Conservation (phyloP, 1,140 invertebrate species). For the Anastrepha ludens region DNA sequence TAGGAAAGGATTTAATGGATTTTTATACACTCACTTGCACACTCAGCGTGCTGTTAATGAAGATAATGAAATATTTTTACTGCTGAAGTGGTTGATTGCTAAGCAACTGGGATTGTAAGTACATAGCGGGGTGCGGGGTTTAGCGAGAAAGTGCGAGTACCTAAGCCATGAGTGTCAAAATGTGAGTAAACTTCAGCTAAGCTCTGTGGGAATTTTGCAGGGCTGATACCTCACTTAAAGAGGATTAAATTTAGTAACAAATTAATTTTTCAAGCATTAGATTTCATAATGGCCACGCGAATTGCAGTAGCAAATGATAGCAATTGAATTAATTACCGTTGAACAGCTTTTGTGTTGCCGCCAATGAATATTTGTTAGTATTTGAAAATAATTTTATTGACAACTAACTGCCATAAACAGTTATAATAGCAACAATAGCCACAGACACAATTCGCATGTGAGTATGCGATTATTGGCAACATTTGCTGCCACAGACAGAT, state of each 20-base stretch:
- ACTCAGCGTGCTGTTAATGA: neutral
- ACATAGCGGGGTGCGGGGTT: neutral
- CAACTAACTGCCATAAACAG: conserved; percentile 51
- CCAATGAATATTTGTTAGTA: conserved; percentile 26
- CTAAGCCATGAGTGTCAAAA: neutral
- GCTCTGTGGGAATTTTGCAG: conserved; percentile 23
- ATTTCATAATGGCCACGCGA: neutral
- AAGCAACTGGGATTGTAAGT: neutral
- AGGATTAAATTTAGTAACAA: neutral
- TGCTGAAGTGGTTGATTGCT: conserved; percentile 48
- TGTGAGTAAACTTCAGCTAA: conserved; percentile 6
- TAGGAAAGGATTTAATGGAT: conserved; percentile 44
- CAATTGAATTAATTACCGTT: neutral
- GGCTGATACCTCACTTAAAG: neutral
- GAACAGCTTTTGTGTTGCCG: neutral
- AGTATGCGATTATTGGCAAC: conserved; percentile 9
- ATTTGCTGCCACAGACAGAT: conserved; percentile 23
- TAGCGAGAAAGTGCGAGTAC: neutral
- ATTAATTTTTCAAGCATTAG: neutral
- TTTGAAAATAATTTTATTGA: conserved; percentile 52
- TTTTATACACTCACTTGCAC: neutral
- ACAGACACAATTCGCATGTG: neutral
- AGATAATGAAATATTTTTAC: conserved; percentile 41
- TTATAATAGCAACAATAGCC: conserved; percentile 33
- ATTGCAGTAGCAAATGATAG: neutral